phyloP scores from a whole-genome alignment of 92 coral and sea anemone species.

The Epizoanthus scotinus region DNA sequence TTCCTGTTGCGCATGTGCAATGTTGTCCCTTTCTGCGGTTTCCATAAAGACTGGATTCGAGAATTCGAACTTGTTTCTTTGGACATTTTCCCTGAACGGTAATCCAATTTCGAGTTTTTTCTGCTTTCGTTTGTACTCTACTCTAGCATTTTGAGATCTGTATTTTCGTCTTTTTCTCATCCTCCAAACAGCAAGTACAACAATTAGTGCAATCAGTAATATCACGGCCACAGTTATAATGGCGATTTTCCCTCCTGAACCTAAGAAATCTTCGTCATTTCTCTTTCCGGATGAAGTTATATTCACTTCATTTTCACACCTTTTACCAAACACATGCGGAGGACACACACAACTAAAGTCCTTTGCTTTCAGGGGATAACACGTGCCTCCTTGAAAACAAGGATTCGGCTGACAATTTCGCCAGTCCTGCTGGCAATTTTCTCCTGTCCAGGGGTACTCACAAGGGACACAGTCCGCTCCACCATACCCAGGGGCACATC shows the following conservation, averaged over 20 bases:
- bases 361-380: conserved; percentile 62
- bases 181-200: conserved; percentile 45
- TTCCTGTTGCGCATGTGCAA: background rate
- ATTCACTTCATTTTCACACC: conserved; percentile 31
- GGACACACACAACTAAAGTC: conserved; percentile 68
- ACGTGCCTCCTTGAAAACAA: conserved; percentile 64
- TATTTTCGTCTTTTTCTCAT: conserved; percentile 52
- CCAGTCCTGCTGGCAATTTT: conserved; percentile 70
- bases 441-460: conserved; percentile 73
- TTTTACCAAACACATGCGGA: conserved; percentile 44
- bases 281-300: conserved; percentile 2
- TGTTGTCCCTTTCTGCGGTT: conserved; percentile 26
- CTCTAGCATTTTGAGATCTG: conserved; percentile 57
- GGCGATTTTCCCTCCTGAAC: conserved; percentile 50
- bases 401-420: conserved; percentile 68
- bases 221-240: conserved; percentile 47
- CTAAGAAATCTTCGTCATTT: conserved; percentile 29
- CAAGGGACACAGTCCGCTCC: conserved; percentile 66
- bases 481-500: conserved; percentile 74
- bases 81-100: conserved; percentile 69
- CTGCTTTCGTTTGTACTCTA: conserved; percentile 48
- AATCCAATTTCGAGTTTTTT: conserved; percentile 55
- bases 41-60: conserved; percentile 60
- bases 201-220: conserved; percentile 42
- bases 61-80: conserved; percentile 50